Conservation (phyloP, 2,797 vertebrate genomes). For the Myotis vivesi region DNA sequence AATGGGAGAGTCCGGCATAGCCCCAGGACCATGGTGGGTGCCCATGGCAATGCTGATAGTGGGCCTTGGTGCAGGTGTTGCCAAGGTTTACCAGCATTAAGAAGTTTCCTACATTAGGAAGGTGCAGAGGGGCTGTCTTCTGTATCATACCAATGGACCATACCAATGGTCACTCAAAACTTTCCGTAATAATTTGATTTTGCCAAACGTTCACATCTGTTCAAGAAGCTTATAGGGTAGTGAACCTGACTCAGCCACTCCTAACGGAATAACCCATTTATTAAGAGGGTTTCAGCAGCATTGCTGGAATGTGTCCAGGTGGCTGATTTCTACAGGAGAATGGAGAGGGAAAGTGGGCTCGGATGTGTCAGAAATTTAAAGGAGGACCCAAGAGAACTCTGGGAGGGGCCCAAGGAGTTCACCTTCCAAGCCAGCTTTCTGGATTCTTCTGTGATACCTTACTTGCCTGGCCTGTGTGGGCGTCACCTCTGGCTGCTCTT, state of each 20-base stretch:
- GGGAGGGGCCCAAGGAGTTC: not conserved
- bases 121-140: no score
- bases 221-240: not conserved
- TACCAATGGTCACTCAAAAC: no score
- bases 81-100: not conserved
- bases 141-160: not conserved
- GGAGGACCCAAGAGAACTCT: not conserved
- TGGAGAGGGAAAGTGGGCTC: no score
- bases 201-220: constrained; percentile 16
- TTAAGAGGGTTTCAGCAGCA: not conserved
- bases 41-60: accelerated
- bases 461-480: not conserved
- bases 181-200: constrained; percentile 25
- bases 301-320: not conserved
- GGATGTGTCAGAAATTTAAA: not conserved
- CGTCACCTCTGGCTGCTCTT: not conserved
- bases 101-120: not conserved
- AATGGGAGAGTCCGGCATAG: accelerated
- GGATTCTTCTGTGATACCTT: not conserved
- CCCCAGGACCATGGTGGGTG: accelerated
- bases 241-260: not conserved
- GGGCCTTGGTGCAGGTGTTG: not conserved
- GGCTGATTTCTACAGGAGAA: not conserved
- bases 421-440: not conserved
- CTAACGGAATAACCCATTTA: not conserved